Conservation (phyloP, 2,888 invertebrate genomes). For the Ecdyonurus torrentis region DNA sequence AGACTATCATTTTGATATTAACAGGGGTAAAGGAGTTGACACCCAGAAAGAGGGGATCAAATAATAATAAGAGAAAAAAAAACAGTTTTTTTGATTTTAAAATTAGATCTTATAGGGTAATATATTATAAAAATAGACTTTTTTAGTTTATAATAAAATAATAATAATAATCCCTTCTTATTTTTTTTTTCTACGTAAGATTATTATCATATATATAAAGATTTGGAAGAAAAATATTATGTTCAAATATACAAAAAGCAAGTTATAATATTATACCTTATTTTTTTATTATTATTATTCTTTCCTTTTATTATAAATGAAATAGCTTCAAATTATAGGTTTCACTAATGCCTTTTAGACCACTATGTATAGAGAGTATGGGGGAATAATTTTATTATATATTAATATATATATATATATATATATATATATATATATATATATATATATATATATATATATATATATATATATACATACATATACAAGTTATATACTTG, state of each 20-base stretch:
- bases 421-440: no score
- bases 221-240: neutral
- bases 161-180: neutral
- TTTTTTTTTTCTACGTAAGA: neutral
- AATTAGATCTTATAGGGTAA: neutral
- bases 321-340: slow-evolving; percentile 2
- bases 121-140: neutral
- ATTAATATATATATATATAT: neutral
- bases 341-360: neutral
- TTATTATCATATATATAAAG: neutral
- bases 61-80: no score
- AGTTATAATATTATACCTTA: neutral
- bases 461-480: no score
- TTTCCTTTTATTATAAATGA: slow-evolving; percentile 4
- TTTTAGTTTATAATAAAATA: neutral
- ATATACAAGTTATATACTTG: neutral
- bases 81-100: neutral
- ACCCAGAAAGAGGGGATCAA: neutral
- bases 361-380: neutral
- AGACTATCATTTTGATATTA: neutral
- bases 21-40: neutral
- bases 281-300: neutral
- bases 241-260: neutral
- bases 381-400: no score
- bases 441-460: no score